Evolutionary conservation across 2,888 invertebrate genomes (phyloP).

Genomic region (Lithophane leautieri): DNA sequence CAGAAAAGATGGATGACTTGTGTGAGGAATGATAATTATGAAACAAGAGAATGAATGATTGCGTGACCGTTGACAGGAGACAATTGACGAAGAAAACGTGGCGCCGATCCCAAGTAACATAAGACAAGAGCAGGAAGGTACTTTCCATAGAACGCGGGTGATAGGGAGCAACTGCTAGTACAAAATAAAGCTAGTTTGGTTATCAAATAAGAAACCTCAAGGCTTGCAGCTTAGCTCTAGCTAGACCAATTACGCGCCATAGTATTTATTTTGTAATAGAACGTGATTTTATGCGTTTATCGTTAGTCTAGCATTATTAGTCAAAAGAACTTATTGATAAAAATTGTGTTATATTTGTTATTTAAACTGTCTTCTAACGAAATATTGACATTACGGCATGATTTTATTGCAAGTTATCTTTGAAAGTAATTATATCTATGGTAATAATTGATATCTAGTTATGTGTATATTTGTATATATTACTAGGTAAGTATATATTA

Average conservation of each 20-base stretch:
- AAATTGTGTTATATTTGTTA: constrained; percentile 9
- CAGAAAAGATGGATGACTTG: not conserved
- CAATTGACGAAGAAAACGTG: too few species aligned
- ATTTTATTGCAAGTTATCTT: constrained; percentile 29
- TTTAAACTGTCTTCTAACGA: constrained; percentile 18
- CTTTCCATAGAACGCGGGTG: not conserved
- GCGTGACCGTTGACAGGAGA: not conserved
- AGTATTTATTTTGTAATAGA: constrained; percentile 44
- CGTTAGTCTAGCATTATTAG: constrained; percentile 22
- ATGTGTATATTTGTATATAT: constrained; percentile 19
- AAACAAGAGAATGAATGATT: not conserved
- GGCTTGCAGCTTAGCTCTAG: not conserved
- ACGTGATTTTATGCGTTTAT: constrained; percentile 44
- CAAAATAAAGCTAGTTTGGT: constrained; percentile 11
- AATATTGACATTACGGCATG: constrained; percentile 39
- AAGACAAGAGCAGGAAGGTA: too few species aligned
- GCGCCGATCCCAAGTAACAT: not conserved
- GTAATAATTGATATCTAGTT: constrained; percentile 20
- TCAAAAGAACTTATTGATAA: constrained; percentile 14
- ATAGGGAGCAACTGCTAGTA: not conserved
- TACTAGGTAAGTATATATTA: not conserved
- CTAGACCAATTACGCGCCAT: constrained; percentile 18
- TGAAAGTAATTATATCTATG: too few species aligned
- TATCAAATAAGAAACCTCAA: constrained; percentile 36
- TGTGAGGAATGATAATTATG: not conserved